phyloP scores from a whole-genome alignment of 1,140 invertebrate genomes.

The Oncopeltus fasciatus region DNA sequence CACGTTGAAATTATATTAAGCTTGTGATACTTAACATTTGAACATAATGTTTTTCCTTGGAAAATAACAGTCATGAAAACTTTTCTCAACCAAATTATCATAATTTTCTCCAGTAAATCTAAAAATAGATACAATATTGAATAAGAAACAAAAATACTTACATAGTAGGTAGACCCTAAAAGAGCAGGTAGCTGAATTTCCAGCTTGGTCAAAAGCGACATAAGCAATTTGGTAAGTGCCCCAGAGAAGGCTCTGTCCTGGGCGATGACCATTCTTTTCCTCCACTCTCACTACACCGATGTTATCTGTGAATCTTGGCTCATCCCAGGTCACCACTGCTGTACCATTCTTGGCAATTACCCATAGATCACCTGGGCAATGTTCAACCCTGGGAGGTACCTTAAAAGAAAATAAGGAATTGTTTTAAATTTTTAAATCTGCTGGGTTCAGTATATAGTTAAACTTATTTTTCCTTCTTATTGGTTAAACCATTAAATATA shows the following conservation, averaged over 20 bases:
- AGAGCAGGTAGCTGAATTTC: conserved; percentile 78
- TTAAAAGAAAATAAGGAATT: conserved; percentile 24
- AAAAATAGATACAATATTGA: not conserved
- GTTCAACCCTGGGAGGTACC: conserved; percentile 68
- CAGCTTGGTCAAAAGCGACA: conserved; percentile 77
- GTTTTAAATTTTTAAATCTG: too few relatives aligned
- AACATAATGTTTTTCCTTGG: too few relatives aligned
- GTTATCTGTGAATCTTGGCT: conserved; percentile 81
- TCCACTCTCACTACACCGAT: conserved; percentile 62
- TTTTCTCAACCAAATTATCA: too few relatives aligned
- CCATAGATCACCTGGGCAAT: conserved; percentile 87
- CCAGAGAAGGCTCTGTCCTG: conserved; percentile 83
- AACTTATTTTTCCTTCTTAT: too few relatives aligned
- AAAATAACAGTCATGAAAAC: too few relatives aligned
- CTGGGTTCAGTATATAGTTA: too few relatives aligned
- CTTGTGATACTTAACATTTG: too few relatives aligned
- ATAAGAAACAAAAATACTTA: conserved; percentile 36
- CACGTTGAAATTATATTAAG: too few relatives aligned
- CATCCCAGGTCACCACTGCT: conserved; percentile 84
- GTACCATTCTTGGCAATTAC: conserved; percentile 84
- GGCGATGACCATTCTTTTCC: conserved; percentile 72
- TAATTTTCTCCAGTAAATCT: too few relatives aligned
- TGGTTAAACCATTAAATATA: too few relatives aligned
- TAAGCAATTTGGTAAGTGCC: conserved; percentile 88
- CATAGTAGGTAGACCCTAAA: conserved; percentile 86